Conservation (phyloP, 2,888 invertebrate genomes). For the Lithodes maja region DNA sequence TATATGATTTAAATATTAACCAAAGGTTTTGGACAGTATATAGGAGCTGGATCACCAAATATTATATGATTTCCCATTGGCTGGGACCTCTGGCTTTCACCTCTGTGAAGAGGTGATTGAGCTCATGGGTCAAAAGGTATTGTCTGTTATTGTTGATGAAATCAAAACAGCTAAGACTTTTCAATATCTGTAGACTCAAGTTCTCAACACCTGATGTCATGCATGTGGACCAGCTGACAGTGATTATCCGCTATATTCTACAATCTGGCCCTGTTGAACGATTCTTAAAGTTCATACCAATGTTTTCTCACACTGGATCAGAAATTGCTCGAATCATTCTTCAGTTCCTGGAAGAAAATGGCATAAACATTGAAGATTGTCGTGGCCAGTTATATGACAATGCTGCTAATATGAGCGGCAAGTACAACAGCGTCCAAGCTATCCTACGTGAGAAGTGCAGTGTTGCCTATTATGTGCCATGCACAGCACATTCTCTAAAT, state of each 20-base stretch:
- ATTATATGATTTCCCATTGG: background rate
- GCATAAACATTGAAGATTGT: constrained; percentile 58
- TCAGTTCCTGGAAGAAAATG: constrained; percentile 28
- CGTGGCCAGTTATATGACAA: constrained; percentile 66
- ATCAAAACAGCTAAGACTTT: background rate
- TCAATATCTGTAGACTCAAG: constrained; percentile 25
- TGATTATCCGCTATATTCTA: constrained; percentile 61
- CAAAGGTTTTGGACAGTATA: background rate
- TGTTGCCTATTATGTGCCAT: too few species aligned
- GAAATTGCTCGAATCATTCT: constrained; percentile 25
- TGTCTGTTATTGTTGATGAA: background rate
- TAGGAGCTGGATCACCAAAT: background rate
- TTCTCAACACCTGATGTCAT: constrained; percentile 49
- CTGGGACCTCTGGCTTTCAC: too few species aligned
- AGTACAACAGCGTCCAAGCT: too few species aligned
- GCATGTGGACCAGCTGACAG: constrained; percentile 57
- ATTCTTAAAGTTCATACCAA: constrained; percentile 61
- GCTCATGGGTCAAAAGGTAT: background rate
- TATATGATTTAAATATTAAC: background rate
- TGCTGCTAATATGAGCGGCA: constrained; percentile 47
- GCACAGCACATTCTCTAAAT: too few species aligned
- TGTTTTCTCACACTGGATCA: constrained; percentile 35
- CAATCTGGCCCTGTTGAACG: constrained; percentile 43
- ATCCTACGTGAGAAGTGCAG: too few species aligned
- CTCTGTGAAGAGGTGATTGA: background rate